phyloP scores from a whole-genome alignment of 2,113 vertebrate genomes.

The Lophius piscatorius region DNA sequence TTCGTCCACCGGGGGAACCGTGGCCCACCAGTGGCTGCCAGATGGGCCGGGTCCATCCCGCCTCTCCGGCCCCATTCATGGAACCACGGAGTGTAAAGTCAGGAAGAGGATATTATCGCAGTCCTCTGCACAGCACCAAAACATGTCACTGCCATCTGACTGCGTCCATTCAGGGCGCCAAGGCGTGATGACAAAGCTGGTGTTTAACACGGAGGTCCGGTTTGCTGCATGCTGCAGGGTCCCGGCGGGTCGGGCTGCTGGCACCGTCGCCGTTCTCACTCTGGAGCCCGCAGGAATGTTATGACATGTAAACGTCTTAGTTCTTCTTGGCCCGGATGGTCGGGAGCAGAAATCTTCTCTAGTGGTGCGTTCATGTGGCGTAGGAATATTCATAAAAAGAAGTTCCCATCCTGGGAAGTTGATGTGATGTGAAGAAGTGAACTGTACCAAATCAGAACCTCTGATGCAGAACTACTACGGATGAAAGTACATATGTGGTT shows the following conservation, averaged over 20 bases:
- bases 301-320: slow-evolving; percentile 24
- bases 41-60: slow-evolving; percentile 57
- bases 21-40: slow-evolving; percentile 47
- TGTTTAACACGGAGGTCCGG: slow-evolving; percentile 66
- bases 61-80: slow-evolving; percentile 62
- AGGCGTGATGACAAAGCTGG: slow-evolving; percentile 51
- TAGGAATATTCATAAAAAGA: too few species aligned
- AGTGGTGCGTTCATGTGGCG: too few species aligned
- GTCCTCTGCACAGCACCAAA: slow-evolving; percentile 73
- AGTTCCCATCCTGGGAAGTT: too few species aligned
- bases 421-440: too few species aligned
- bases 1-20: slow-evolving; percentile 56
- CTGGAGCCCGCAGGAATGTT: slow-evolving; percentile 6
- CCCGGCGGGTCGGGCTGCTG: slow-evolving; percentile 45
- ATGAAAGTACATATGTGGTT: too few species aligned
- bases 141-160: slow-evolving; percentile 63
- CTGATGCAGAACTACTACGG: too few species aligned
- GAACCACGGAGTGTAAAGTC: slow-evolving; percentile 77
- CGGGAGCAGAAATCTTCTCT: slow-evolving; percentile 7
- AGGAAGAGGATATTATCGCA: slow-evolving; percentile 79
- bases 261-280: slow-evolving; percentile 36
- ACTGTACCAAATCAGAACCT: too few species aligned
- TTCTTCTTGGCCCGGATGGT: slow-evolving; percentile 30
- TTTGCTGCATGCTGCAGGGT: slow-evolving; percentile 44
- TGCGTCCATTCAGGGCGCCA: slow-evolving; percentile 63